phyloP scores from a whole-genome alignment of 2,797 vertebrate genomes.

The Phoeniculus purpureus region DNA sequence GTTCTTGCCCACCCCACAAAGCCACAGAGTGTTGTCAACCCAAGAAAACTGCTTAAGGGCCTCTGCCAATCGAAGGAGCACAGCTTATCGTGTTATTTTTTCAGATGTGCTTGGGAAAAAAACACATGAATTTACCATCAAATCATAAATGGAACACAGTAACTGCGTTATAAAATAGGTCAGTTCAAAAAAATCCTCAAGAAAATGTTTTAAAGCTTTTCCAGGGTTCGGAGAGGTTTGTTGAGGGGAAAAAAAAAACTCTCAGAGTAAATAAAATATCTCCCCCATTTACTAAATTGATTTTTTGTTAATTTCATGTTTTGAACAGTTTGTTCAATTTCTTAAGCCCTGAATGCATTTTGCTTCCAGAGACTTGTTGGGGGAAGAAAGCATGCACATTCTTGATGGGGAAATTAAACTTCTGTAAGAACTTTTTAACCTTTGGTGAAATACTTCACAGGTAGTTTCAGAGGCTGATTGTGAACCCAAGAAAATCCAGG shows the following conservation, averaged over 20 bases:
- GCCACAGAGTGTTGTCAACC: neutral
- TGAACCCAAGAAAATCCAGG: neutral
- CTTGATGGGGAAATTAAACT: neutral
- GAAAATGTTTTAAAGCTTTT: neutral
- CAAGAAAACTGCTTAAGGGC: neutral
- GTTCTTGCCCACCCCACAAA: neutral
- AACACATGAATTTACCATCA: neutral
- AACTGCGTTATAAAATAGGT: neutral
- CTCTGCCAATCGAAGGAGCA: neutral
- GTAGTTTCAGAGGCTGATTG: neutral
- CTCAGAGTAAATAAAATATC: neutral
- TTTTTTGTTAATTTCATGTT: neutral
- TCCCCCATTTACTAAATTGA: fast-evolving
- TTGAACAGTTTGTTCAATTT: neutral
- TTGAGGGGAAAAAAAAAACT: neutral
- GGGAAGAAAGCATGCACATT: neutral
- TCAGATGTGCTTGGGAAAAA: neutral
- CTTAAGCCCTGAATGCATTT: neutral
- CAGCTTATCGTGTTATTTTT: neutral
- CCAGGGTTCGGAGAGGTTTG: neutral
- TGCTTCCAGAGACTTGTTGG: neutral
- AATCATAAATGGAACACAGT: neutral
- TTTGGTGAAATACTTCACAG: neutral
- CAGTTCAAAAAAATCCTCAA: neutral
- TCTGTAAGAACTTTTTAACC: neutral